These are phyloP conservation scores for Diabrotica balteata DNA, from an alignment of 2,888 invertebrate species.

Conservation along the genomic window DNA sequence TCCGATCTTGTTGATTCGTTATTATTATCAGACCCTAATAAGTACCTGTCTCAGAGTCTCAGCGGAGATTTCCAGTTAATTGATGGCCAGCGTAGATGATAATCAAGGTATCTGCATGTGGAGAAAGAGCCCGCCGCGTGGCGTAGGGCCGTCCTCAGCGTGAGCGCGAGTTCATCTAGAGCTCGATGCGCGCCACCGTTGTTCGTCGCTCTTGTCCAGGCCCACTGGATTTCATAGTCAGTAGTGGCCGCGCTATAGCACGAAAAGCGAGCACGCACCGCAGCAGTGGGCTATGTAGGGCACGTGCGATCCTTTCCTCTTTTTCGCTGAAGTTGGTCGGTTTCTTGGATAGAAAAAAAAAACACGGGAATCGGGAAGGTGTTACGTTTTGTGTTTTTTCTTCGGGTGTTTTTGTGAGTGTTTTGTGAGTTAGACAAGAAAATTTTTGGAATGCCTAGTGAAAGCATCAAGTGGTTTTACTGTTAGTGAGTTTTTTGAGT, in stretches of 20 bases:
- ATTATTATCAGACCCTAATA: too few species aligned
- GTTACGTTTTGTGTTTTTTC: conserved; percentile 3
- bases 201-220: conserved; percentile 41
- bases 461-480: conserved; percentile 24
- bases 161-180: conserved; percentile 21
- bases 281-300: conserved; percentile 19
- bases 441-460: background rate
- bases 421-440: conserved; percentile 3
- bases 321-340: conserved; percentile 8
- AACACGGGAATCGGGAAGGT: background rate
- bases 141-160: conserved; percentile 39
- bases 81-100: conserved; percentile 45
- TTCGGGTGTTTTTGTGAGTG: conserved; percentile 1
- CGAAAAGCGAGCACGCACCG: conserved; percentile 22
- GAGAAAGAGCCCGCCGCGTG: conserved; percentile 38
- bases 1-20: too few species aligned
- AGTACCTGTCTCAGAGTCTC: too few species aligned
- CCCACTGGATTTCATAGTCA: conserved; percentile 45
- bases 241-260: conserved; percentile 48
- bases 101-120: conserved; percentile 46
- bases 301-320: conserved; percentile 29
- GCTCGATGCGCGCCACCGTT: conserved; percentile 25
- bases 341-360: background rate
- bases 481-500: conserved; percentile 8
- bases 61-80: conserved; percentile 29